Conservation (phyloP, 2,888 invertebrate genomes). For the Heliconius ethilla region DNA sequence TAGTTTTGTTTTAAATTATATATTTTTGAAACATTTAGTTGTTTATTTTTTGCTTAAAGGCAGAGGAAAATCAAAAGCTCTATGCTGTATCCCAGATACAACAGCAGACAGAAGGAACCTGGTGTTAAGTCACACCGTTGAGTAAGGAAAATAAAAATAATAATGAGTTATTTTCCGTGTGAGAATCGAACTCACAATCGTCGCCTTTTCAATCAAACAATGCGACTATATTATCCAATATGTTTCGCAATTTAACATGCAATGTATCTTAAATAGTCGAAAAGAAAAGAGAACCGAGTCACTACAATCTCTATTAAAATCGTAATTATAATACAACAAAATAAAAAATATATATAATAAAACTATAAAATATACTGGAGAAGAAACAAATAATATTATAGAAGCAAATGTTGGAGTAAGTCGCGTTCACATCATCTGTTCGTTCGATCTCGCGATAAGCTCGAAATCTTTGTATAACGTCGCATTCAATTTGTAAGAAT, state of each 20-base stretch:
- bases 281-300: no score
- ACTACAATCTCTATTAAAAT: background rate
- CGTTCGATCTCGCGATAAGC: slow-evolving; percentile 27
- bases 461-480: slow-evolving; percentile 24
- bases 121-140: no score
- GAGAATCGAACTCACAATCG: no score
- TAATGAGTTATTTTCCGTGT: no score
- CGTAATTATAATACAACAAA: background rate
- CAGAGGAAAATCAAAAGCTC: no score
- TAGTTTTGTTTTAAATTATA: no score
- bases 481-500: slow-evolving; percentile 25
- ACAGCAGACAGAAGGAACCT: background rate
- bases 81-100: background rate
- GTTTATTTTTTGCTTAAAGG: no score
- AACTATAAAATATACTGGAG: background rate
- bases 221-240: no score
- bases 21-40: no score
- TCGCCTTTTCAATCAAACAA: no score
- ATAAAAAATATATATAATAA: background rate
- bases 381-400: slow-evolving; percentile 5
- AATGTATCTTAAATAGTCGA: background rate
- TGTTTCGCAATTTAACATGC: no score
- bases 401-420: slow-evolving; percentile 11
- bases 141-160: no score
- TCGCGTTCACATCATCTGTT: slow-evolving; percentile 20